Evolutionary conservation across 2,113 vertebrate genomes (phyloP), one percentile per base, ranked within the genome.

Genomic region (Epinephelus moara): DNA sequence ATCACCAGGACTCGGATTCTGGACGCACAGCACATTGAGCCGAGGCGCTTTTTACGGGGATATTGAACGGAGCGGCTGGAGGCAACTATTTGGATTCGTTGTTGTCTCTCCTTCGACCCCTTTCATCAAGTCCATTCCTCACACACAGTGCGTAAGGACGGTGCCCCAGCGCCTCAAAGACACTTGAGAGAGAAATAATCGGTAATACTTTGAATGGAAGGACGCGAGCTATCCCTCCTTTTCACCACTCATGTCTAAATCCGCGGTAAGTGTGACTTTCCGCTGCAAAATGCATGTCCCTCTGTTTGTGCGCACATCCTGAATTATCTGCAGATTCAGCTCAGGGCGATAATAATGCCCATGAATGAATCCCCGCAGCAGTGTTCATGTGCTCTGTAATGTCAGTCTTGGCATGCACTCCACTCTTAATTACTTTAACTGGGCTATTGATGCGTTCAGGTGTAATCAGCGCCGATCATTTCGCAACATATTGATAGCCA

Each of bases 201-300:
- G 19, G 70, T 71, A 10, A 61, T 40, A 78, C 82, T 89, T 89
- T 91, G 82, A 70, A 91, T 89, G 89, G 84, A 82, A 92, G 85
- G 85, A 90, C 88, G 60, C 56, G 87, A 78, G 67, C 50, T 67
- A 12, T 42, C 15, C 62, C 64, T 71, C 62, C 37, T 25, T 42
- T 15, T 40, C 75, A 45, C 27, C 79, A n/a, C 60, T 66, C 30
- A 19, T 80, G 67, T 81, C 80, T 59, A 74, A 89, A 87, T 27
- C 73, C 76, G 62, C 81, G 94, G 94, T 95, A 91, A 94, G 94
- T 90, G 78, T 60, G 64, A 84, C 63, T 84, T 79, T 67, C 40
- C 27, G 52, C 18, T 0, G 25, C 69, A 23, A 30, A 57, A 74
- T 25, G 76, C 66, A 27, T 23, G 67, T 61, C 25, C n/a, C 15